Conservation (phyloP, 2,113 vertebrate genomes). For the Leptobrachium leishanense region DNA sequence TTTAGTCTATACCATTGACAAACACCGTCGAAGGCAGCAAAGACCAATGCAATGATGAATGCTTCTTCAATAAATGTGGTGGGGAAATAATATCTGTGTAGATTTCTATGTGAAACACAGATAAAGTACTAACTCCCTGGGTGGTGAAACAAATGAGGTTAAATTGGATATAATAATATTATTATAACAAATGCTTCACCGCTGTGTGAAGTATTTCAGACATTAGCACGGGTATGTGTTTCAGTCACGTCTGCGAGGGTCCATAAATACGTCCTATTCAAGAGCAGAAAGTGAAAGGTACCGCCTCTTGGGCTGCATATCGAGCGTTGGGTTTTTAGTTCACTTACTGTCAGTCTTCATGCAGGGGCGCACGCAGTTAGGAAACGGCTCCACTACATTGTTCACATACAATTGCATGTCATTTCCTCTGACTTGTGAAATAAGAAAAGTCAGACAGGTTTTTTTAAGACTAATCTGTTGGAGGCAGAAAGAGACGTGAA, state of each 20-base stretch:
- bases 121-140: too few relatives aligned
- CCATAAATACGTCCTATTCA: not conserved
- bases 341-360: not conserved
- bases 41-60: too few relatives aligned
- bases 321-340: not conserved
- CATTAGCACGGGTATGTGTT: not conserved
- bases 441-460: conserved; percentile 29
- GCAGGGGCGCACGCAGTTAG: not conserved
- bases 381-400: not conserved
- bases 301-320: not conserved
- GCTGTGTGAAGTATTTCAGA: not conserved
- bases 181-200: not conserved
- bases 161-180: too few relatives aligned
- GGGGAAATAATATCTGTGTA: too few relatives aligned
- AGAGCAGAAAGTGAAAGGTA: too few relatives aligned
- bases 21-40: too few relatives aligned
- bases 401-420: conserved; percentile 4
- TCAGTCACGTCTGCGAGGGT: not conserved
- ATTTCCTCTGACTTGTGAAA: conserved; percentile 19
- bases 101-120: too few relatives aligned
- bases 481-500: not conserved
- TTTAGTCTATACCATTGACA: too few relatives aligned
- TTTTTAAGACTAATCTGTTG: conserved; percentile 30
- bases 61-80: too few relatives aligned
- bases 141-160: too few relatives aligned